Conservation (phyloP, 2,888 invertebrate genomes). For the Malacosoma neustria region DNA sequence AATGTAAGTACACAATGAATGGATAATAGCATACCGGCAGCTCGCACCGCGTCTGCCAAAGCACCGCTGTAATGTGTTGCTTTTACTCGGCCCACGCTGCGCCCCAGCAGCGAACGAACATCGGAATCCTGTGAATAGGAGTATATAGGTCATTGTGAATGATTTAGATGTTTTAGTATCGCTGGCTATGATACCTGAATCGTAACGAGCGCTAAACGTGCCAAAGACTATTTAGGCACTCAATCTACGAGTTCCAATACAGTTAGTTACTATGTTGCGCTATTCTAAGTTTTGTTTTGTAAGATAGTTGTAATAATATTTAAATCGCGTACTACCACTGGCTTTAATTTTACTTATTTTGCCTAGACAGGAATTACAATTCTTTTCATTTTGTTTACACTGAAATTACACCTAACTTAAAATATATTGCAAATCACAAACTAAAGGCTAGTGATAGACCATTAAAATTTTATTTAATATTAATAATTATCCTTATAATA, state of each 20-base stretch:
- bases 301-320: too few species aligned
- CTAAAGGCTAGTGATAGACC: too few species aligned
- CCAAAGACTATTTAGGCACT: neutral
- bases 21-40: constrained; percentile 39
- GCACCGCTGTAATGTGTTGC: constrained; percentile 70
- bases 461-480: too few species aligned
- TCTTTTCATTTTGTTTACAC: too few species aligned
- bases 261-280: too few species aligned
- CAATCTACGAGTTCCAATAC: neutral
- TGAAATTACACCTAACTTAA: too few species aligned
- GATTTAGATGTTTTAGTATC: constrained; percentile 1
- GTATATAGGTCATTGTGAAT: constrained; percentile 14
- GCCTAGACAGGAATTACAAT: too few species aligned
- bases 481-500: too few species aligned
- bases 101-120: constrained; percentile 66
- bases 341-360: too few species aligned
- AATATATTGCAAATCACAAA: too few species aligned
- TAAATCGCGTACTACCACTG: too few species aligned
- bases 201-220: neutral
- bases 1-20: constrained; percentile 15
- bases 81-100: constrained; percentile 69
- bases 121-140: constrained; percentile 49
- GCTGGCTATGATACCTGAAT: neutral
- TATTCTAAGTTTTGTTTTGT: too few species aligned
- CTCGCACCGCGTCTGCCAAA: constrained; percentile 62